Conservation (phyloP, 1,140 invertebrate genomes). For the Leptopilina boulardi region DNA sequence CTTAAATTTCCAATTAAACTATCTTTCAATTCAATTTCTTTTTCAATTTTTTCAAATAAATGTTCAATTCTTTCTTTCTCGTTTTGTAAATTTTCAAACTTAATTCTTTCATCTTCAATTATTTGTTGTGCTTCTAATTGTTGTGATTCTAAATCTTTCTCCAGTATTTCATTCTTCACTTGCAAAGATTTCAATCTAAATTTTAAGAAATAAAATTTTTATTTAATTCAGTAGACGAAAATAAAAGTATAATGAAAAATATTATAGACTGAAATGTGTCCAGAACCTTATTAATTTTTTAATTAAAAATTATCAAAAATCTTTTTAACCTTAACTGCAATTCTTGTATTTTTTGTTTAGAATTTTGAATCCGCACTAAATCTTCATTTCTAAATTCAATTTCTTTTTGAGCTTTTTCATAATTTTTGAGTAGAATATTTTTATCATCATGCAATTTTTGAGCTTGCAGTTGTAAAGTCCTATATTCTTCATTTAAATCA, state of each 20-base stretch:
- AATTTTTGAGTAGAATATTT: background rate
- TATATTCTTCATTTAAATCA: background rate
- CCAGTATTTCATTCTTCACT: background rate
- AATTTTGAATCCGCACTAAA: background rate
- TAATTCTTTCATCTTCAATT: background rate
- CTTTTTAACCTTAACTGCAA: slow-evolving; percentile 17
- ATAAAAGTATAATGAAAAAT: too few species aligned
- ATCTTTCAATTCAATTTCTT: background rate
- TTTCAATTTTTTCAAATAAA: background rate
- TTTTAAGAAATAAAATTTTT: too few species aligned
- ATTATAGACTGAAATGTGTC: too few species aligned
- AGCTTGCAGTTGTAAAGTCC: background rate
- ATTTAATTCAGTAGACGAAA: too few species aligned
- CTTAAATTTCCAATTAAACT: background rate
- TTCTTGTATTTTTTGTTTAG: slow-evolving; percentile 35
- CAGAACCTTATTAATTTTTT: too few species aligned
- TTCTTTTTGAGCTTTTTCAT: background rate
- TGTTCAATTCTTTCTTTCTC: background rate
- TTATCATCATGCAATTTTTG: background rate
- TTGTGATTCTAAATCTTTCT: background rate
- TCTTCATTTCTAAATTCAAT: background rate
- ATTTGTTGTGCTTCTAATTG: background rate
- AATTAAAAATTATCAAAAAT: too few species aligned
- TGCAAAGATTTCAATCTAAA: background rate
- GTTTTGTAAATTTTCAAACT: background rate